Evolutionary conservation across 2,113 vertebrate species (phyloP).

Genomic region (Cyrtonyx montezumae): DNA sequence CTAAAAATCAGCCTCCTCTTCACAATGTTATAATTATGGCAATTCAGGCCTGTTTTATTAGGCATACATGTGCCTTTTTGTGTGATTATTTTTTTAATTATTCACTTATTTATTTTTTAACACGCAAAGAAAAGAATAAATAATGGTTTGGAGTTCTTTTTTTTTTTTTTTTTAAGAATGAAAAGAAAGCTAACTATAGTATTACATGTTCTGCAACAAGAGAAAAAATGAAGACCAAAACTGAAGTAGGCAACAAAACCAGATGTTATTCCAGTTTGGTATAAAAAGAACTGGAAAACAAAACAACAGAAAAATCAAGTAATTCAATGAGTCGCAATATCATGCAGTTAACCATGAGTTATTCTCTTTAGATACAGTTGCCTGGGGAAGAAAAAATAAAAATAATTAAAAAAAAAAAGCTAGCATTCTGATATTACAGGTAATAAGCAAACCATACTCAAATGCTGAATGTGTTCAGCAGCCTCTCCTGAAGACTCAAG

Average conservation of each 20-base stretch:
- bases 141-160: not conserved
- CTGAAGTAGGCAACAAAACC: not conserved
- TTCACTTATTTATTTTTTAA: not conserved
- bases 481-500: not conserved
- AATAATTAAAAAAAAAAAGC: not conserved
- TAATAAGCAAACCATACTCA: not conserved
- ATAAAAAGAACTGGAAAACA: not conserved
- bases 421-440: not conserved
- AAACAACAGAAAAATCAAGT: not conserved
- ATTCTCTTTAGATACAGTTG: not conserved
- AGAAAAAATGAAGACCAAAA: not conserved
- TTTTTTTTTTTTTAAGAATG: not conserved
- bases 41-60: not conserved
- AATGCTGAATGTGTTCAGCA: not conserved
- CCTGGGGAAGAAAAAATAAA: not conserved
- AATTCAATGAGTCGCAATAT: not conserved
- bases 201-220: not conserved
- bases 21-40: not conserved
- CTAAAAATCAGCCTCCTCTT: not conserved
- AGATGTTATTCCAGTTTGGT: not conserved
- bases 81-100: not conserved
- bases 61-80: not conserved
- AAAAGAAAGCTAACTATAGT: not conserved
- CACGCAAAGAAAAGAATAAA: not conserved
- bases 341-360: not conserved